Conservation (phyloP, 2,113 vertebrate species). For the Ailuropoda melanoleuca region DNA sequence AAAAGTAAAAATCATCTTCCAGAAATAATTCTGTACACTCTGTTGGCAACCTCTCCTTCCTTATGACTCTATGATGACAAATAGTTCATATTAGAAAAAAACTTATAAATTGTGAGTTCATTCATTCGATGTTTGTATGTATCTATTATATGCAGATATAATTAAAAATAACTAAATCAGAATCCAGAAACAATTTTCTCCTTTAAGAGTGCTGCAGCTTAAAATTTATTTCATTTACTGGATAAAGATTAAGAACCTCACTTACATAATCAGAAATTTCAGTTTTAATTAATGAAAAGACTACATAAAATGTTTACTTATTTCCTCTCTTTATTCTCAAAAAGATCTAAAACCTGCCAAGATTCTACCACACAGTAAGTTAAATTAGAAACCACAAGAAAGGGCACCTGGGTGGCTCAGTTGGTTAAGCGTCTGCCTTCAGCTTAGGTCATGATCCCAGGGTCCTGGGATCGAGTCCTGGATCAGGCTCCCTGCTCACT, state of each 20-base stretch:
- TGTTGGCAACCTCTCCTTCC: not conserved
- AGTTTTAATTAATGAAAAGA: not conserved
- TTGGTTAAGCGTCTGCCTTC: too few relatives aligned
- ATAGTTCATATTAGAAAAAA: not conserved
- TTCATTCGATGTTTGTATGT: not conserved
- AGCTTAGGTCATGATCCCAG: too few relatives aligned
- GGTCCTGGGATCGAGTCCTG: too few relatives aligned
- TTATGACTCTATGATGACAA: not conserved
- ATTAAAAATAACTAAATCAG: not conserved
- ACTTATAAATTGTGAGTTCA: not conserved
- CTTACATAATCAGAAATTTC: not conserved
- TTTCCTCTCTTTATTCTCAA: conserved; percentile 34
- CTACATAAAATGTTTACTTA: conserved; percentile 56
- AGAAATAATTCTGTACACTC: not conserved
- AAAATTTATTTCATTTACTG: not conserved
- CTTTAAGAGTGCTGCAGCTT: not conserved
- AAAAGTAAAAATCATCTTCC: not conserved
- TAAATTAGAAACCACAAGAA: not conserved
- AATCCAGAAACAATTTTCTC: not conserved
- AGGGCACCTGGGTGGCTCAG: too few relatives aligned
- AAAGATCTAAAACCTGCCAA: not conserved
- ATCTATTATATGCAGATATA: not conserved
- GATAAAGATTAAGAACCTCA: not conserved
- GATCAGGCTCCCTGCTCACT: too few relatives aligned
- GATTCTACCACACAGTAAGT: not conserved